Evolutionary conservation across 2,797 vertebrate species (phyloP), one percentile per base, ranked within the genome.

Genomic region (Toxotes lorentzi): DNA sequence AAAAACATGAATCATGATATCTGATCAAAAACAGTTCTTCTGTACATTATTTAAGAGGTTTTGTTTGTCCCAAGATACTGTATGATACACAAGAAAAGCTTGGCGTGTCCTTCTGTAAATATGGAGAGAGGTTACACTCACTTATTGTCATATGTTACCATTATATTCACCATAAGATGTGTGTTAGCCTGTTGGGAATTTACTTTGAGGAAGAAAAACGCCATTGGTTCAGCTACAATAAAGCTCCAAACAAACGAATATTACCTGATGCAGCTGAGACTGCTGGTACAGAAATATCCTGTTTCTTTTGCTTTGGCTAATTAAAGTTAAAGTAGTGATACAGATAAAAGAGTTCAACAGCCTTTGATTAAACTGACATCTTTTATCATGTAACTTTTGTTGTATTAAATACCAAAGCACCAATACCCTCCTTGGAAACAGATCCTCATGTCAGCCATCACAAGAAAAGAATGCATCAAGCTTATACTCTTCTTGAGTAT

Each of bases 351-450:
- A 64, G 27, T 67, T 67, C 5, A 34, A 4, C 48, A 16, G 11
- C 4, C 13, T 76, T 58, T 73, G 54, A 67, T 54, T 63, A 35
- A 53, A 56, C 66, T 16, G 32, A 70, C 65, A 41, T 66, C 50
- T 70, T 63, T 41, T 32, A 73, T 63, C 43, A 43, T 40, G 12
- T 30, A 30, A 59, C 9, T 35, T 41, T 32, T 47, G 16, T 48
- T 41, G 27, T 19, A 40, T 57, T 59, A 59, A 67, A 66, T 51
- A 63, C 48, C 43, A 40, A 23, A 58, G 10, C 12, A 27, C n/a
- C n/a, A 38, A 19, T 61, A 61, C 23, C 32, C 32, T 63, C 30
- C 4, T 1, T 71, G n/a, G 47, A 41, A 58, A 47, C 56, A 73
- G 63, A 73, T 73, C 72, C 67, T 48, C 35, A 24, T 34, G 51